Base-by-base conservation (phyloP, 2,888 invertebrate genomes). In the Rhagonycha lutea region DNA sequence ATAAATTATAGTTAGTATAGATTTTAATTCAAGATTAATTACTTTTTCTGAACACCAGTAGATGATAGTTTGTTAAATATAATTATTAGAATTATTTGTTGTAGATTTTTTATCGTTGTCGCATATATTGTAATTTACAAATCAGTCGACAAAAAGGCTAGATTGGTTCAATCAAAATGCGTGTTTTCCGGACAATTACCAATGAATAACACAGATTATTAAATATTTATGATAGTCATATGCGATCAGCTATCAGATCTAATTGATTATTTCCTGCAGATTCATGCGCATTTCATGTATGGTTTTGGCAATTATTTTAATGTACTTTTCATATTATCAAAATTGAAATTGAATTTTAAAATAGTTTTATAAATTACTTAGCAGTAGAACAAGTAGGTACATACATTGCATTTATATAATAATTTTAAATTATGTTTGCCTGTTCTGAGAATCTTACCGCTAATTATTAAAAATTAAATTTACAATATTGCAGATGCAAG, bases 201-300 rank as follows among this genome's bases (percentile, higher is more conserved):
- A 75, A 79, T 80, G 79, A 81, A 80, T 79, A 80, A 80, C 81
- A 78, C 77, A 78, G 72, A 67, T 73, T 73, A 82, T 82, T 76
- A 81, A 82, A 82, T 75, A 81, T 82, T 78, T 77, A 82, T 80
- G 76, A 75, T 80, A 79, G 80, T 82, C 81, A 81, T 82, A 80
- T 79, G 80, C 80, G 81, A 81, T 81, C 80, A 80, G 78, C 80
- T 82, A 79, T 80, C 81, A 81, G 81, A 82, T 82, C 79, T 81
- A 81, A 82, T 81, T 82, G 82, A 81, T 82, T 82, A 82, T 82
- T 74, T 67, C 70, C 74, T 68, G 60, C 70, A 70, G 76, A 76
- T 76, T 76, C 76, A 70, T 76, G 71, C 72, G 68, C 63, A 72
- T 29, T 61, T 28, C 65, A 60, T 29, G 12, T 18, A 32, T 18